Evolutionary conservation across 2,113 vertebrate genomes (phyloP), one percentile per base, ranked within the genome.

Genomic region (Nesoenas mayeri): DNA sequence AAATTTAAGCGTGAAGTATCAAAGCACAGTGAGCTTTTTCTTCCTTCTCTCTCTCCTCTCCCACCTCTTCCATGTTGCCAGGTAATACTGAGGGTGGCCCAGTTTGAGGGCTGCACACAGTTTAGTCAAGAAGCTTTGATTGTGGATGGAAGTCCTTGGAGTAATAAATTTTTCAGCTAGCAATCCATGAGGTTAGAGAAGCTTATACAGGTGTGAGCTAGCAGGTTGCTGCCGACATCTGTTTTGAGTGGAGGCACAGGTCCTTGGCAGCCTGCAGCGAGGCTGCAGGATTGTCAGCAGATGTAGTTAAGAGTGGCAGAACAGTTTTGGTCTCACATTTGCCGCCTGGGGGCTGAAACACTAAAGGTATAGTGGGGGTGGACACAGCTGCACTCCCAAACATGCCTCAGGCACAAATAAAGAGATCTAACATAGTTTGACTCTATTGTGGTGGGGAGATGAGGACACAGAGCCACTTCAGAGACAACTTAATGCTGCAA

Each of bases 331-430:
- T 98, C 98, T 98, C 98, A 94, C 98, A 97, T 98, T 98, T 98
- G 98, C 98, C 38, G 99, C 99, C 99, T 56, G 97, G 98, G 98
- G 98, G 98, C 98, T 98, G 96, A 97, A 97, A 98, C 98, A 98
- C 98, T 98, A 98, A 99, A 99, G 99, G 99, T 99, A 99, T 98
- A 98, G 95, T 25, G 92, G 98, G 98, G 98, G 98, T 98, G 98
- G 99, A 98, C 99, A 99, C 99, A 99, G 99, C 99, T 99, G 99
- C 96, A 77, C 98, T 97, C 98, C 98, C 98, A 95, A 98, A 98
- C 98, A 99, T 90, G 99, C 99, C 99, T 98, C 95, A 87, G 99
- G 99, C 99, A 97, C 98, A 98, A 98, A 99, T 98, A 98, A 98
- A 98, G 98, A 99, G 98, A 99, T 99, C 98, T 99, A 96, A 99